phyloP scores from a whole-genome alignment of 2,888 invertebrate species.

The Brassicogethes aeneus region DNA sequence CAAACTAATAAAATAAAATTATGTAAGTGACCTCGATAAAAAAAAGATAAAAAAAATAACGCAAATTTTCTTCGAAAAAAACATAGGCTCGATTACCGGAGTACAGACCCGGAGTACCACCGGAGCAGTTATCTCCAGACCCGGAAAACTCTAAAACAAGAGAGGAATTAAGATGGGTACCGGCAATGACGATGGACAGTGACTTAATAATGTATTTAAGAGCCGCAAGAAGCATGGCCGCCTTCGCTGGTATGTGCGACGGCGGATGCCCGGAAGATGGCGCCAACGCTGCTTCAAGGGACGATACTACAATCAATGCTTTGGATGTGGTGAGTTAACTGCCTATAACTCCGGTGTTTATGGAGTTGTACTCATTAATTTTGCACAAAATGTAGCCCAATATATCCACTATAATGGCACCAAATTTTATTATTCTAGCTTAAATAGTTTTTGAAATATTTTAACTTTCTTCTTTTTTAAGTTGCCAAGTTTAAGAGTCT shows the following conservation, averaged over 20 bases:
- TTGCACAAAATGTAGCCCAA: background rate
- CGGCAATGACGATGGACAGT: conserved; percentile 85
- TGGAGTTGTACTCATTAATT: no score
- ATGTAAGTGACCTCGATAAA: no score
- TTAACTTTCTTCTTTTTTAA: no score
- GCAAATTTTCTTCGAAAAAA: no score
- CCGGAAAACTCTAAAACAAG: conserved; percentile 49
- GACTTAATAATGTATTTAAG: conserved; percentile 96
- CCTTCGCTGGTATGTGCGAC: conserved; percentile 97
- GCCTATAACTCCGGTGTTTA: conserved; percentile 51
- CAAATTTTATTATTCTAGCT: no score
- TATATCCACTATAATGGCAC: background rate
- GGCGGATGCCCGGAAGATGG: conserved; percentile 96
- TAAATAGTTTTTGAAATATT: no score
- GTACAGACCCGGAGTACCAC: conserved; percentile 45
- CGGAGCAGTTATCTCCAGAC: conserved; percentile 45
- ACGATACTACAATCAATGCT: conserved; percentile 96
- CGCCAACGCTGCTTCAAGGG: conserved; percentile 91
- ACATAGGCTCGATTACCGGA: conserved; percentile 40
- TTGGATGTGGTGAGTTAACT: no score
- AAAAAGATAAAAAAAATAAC: no score
- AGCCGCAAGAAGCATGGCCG: conserved; percentile 96
- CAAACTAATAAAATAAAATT: no score
- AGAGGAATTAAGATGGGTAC: conserved; percentile 92
- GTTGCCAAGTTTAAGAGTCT: no score